phyloP scores from a whole-genome alignment of 2,113 vertebrate species.

The Marmota flaviventris region DNA sequence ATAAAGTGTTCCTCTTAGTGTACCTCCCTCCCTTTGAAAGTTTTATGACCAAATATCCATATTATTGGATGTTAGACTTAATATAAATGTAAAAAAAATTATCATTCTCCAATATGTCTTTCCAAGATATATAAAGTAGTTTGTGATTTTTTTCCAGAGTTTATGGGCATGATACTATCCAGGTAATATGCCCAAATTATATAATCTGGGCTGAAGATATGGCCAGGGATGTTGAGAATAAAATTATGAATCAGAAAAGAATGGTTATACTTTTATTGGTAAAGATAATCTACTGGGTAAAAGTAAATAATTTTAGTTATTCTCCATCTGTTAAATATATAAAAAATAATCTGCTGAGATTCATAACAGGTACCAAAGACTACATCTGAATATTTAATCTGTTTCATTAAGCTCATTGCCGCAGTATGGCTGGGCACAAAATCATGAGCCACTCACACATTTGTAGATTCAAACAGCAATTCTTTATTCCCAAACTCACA shows the following conservation, averaged over 20 bases:
- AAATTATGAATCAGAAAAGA: neutral
- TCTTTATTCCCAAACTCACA: no score
- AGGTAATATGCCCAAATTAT: neutral
- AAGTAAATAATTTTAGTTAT: neutral
- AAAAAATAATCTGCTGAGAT: slow-evolving; percentile 17
- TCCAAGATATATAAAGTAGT: neutral
- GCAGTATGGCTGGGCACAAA: no score
- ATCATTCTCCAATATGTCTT: neutral
- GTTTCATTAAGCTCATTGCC: neutral
- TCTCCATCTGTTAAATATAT: neutral
- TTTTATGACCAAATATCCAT: no score
- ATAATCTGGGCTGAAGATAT: neutral
- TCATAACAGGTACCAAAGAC: neutral
- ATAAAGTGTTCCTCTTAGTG: neutral
- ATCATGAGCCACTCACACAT: no score
- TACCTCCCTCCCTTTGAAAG: neutral
- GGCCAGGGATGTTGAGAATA: neutral
- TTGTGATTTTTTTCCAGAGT: neutral
- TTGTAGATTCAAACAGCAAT: no score
- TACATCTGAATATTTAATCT: neutral
- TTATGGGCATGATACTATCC: neutral
- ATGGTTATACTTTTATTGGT: neutral
- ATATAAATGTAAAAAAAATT: neutral
- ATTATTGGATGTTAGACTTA: neutral
- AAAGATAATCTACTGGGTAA: neutral